Evolutionary conservation across 2,888 invertebrate species (phyloP).

Genomic region (Lucinisca nassula): DNA sequence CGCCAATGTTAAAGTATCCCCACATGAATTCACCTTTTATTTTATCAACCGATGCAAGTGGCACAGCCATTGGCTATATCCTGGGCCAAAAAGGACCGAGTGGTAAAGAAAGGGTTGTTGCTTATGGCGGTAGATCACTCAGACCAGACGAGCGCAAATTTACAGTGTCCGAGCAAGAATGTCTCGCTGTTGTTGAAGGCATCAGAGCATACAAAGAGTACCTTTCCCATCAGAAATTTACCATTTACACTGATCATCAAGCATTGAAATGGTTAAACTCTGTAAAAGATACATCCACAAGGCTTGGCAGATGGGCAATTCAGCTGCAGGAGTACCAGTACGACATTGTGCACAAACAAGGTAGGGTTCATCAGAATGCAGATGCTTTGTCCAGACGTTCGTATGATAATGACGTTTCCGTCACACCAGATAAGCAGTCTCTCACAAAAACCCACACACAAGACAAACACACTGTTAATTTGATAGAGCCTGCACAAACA

Average conservation of each 20-base stretch:
- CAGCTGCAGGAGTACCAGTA: constrained; percentile 57
- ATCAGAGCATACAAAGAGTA: constrained; percentile 57
- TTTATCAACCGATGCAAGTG: constrained; percentile 56
- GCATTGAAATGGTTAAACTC: constrained; percentile 58
- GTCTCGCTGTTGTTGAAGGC: constrained; percentile 56
- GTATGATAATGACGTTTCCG: neutral
- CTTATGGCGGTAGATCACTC: constrained; percentile 61
- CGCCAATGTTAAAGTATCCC: constrained; percentile 70
- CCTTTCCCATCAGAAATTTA: constrained; percentile 52
- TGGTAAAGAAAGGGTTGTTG: constrained; percentile 52
- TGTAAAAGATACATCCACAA: constrained; percentile 44
- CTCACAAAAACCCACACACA: neutral
- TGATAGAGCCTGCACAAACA: neutral
- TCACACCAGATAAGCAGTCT: neutral
- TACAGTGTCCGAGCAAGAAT: constrained; percentile 45
- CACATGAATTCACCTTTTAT: constrained; percentile 63
- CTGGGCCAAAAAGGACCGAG: constrained; percentile 23
- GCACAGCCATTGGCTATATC: constrained; percentile 29
- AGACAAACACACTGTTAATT: neutral
- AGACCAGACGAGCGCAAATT: constrained; percentile 47
- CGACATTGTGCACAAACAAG: constrained; percentile 42
- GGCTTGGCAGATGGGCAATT: constrained; percentile 59
- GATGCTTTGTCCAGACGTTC: constrained; percentile 28
- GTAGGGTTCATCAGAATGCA: constrained; percentile 22
- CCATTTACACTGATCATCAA: constrained; percentile 65